Conservation (phyloP, 2,113 vertebrate genomes). For the Ophthalmotilapia sp. region DNA sequence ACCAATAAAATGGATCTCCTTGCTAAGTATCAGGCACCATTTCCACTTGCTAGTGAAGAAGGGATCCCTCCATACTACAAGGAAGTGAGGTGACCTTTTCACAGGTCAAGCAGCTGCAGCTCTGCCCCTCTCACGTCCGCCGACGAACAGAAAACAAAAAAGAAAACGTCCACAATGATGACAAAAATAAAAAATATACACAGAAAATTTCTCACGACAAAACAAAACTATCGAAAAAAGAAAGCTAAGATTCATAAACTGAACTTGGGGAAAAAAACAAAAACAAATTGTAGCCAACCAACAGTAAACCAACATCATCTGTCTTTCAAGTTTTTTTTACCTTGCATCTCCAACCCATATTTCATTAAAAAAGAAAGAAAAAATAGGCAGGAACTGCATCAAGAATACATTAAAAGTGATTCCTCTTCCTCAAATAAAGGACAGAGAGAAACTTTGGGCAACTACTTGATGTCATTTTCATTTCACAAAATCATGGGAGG, state of each 20-base stretch:
- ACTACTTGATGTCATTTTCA: slow-evolving; percentile 45
- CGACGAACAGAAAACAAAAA: background rate
- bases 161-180: slow-evolving; percentile 63
- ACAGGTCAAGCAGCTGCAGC: slow-evolving; percentile 42
- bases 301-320: slow-evolving; percentile 65
- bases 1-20: slow-evolving; percentile 92
- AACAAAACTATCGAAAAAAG: slow-evolving; percentile 63
- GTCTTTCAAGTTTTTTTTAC: slow-evolving; percentile 86
- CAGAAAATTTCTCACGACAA: slow-evolving; percentile 49
- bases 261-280: slow-evolving; percentile 61
- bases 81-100: slow-evolving; percentile 42
- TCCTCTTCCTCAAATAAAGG: slow-evolving; percentile 44
- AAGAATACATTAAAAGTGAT: slow-evolving; percentile 29
- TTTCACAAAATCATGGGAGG: slow-evolving; percentile 47
- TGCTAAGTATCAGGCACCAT: slow-evolving; percentile 94
- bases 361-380: background rate
- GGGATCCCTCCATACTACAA: slow-evolving; percentile 46
- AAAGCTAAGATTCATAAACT: slow-evolving; percentile 56
- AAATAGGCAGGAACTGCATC: slow-evolving; percentile 24
- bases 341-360: slow-evolving; percentile 46
- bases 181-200: slow-evolving; percentile 48
- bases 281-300: slow-evolving; percentile 76
- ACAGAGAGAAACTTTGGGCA: slow-evolving; percentile 63
- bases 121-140: slow-evolving; percentile 42
- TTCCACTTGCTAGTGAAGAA: slow-evolving; percentile 81